A percentile compares a stretch with the other conserved stretches of the same genome.
Conservation (phyloP, 2,888 invertebrate genomes). For the Poecilobothrus nobilitatus region DNA sequence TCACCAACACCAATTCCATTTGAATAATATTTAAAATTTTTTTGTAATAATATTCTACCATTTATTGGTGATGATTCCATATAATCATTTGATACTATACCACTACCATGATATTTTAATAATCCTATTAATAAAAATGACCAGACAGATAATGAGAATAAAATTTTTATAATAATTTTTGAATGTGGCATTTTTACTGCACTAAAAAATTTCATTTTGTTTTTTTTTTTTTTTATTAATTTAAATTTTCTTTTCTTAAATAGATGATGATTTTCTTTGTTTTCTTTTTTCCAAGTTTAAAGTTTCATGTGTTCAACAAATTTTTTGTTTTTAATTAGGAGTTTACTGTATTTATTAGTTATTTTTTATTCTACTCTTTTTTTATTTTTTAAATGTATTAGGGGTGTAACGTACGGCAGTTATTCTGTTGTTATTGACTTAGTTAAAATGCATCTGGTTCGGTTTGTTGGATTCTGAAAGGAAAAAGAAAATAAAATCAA, state of each 20-base stretch:
- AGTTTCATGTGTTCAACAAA: background rate
- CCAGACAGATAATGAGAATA: constrained; percentile 44
- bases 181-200: constrained; percentile 36
- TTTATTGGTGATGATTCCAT: constrained; percentile 36
- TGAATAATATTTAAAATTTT: constrained; percentile 36
- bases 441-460: background rate
- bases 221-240: background rate
- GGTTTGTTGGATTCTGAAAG: background rate
- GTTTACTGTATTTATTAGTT: background rate
- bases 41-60: constrained; percentile 41
- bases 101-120: constrained; percentile 42
- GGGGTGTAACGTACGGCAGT: background rate
- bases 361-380: background rate
- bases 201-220: constrained; percentile 2
- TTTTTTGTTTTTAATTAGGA: background rate
- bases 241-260: background rate
- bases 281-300: background rate
- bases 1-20: constrained; percentile 27
- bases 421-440: background rate
- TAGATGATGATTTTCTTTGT: too few species aligned
- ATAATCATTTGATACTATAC: constrained; percentile 40
- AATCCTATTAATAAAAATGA: constrained; percentile 43
- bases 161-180: constrained; percentile 41
- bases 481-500: background rate
- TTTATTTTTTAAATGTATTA: too few species aligned